Evolutionary conservation across 2,113 vertebrate genomes (phyloP), one percentile per base, ranked within the genome.

Genomic region (Oostethus manadensis): DNA sequence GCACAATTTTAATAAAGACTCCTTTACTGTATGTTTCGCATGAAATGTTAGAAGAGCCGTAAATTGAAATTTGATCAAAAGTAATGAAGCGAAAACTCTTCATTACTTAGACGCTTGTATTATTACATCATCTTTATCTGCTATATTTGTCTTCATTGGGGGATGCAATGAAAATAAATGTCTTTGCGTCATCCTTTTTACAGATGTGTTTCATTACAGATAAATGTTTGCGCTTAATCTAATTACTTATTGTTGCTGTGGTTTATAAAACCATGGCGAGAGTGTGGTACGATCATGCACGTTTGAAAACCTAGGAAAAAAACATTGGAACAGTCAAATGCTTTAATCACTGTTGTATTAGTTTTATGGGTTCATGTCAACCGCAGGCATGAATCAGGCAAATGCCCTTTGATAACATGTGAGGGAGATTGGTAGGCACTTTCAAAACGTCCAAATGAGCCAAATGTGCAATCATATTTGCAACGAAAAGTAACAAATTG

Each of bases 211-310:
- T 23, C 11, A 50, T 50, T 50, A 29, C 4, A 57, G 23, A 29
- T 44, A 21, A 40, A 38, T 44, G 8, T 50, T 56, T 57, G 47
- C 15, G 47, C 51, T 48, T 64, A n/a, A 58, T 58, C 22, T 58
- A 17, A 26, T 58, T 58, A 3, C 42, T 43, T 46, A 46, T 16
- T 45, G 2, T 57, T 26, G 16, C 42, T 13, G 22, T 45, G 6
- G 38, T 51, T 13, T 42, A 16, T 16, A 6, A 42, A 44, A 8
- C 23, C 17, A 44, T 1, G 8, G 7, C 10, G 1, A 43, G 22
- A 26, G 22, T 48, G 46, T 44, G 21, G 38, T 16, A 17, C 18
- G 2, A 26, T 33, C 26, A 22, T 22, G 8, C 26, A 16, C 29
- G 6, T 54, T 54, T 54, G 33, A 17, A 33, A 53, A 8, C 14